Evolutionary conservation across 2,797 vertebrate genomes (phyloP).

Genomic region (Aldrovandia affinis): DNA sequence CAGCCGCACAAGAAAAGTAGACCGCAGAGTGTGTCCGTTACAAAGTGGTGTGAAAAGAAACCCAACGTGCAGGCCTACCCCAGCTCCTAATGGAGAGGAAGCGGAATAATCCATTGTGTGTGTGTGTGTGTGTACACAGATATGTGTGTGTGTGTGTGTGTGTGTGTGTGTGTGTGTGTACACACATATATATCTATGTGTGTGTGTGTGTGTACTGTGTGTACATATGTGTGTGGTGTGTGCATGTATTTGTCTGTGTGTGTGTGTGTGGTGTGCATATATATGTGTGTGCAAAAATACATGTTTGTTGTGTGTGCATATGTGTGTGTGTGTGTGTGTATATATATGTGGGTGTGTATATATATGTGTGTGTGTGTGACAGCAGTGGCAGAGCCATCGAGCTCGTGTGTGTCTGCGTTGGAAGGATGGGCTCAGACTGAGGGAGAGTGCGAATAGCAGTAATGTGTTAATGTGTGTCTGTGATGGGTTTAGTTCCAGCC

Average conservation of each 20-base stretch:
- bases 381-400: neutral
- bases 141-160: neutral
- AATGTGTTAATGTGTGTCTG: conserved; percentile 26
- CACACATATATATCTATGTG: neutral
- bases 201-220: neutral
- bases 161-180: too few relatives aligned
- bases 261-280: too few relatives aligned
- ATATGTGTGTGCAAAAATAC: too few relatives aligned
- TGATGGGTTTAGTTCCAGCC: conserved; percentile 32
- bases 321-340: neutral
- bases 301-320: too few relatives aligned
- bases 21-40: neutral
- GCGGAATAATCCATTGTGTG: neutral
- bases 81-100: neutral
- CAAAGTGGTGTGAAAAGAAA: neutral
- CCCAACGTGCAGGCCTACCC: neutral
- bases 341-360: too few relatives aligned
- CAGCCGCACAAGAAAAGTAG: neutral
- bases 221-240: too few relatives aligned
- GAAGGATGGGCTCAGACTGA: neutral
- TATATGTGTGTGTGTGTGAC: neutral
- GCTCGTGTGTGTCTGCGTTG: neutral
- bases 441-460: conserved; percentile 22
- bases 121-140: neutral
- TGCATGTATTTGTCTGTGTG: too few relatives aligned